Base-by-base conservation (phyloP, 2,888 invertebrate species). In the Latrodectus hesperus region DNA sequence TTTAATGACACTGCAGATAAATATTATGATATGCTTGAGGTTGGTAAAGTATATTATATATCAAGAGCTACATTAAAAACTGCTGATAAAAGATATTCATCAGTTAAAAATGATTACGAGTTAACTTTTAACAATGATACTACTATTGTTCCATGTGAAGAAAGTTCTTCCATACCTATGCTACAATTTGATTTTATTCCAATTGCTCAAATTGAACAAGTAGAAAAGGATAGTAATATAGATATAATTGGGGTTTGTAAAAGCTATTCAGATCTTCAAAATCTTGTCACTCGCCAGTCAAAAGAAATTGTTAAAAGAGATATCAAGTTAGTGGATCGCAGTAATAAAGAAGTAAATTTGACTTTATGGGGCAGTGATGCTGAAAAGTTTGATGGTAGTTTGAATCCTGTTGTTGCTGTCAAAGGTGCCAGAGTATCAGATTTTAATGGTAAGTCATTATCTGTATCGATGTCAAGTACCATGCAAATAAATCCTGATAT, bases 51-150 rank as follows among this genome's bases (percentile, higher is more conserved):
- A 0, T 99, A 98, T 92, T 97, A 95, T 92, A 95, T 99, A 89
- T 96, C 96, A 72, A 95, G 95, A 89, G 96, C 96, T 89, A 93
- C 94, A 72, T 92, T 99, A n/a, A 99, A 99, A 92, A 94, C 96
- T 1, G 99, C 99, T 0, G 99, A 99, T 92, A 98, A 98, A 91
- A 95, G 96, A 91, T 99, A 94, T 92, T 94, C 94, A 55, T 94
- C 93, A 64, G 92, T 98, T 9, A 96, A 96, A 90, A 98, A 99
- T 92, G 99, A 99, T 92, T 99, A 99, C 91, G 99, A 99, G 92
- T 96, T 99, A 95, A 96, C 97, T 1, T 95, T 99, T 91, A 95
- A 93, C 14, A 92, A 93, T 10, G 97, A 98, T 71, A 95, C 97
- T 0, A 93, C 93, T 91, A 91, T 94, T 1, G 91, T 92, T 14